phyloP scores from a whole-genome alignment of 2,113 vertebrate genomes.

The Astur gentilis region DNA sequence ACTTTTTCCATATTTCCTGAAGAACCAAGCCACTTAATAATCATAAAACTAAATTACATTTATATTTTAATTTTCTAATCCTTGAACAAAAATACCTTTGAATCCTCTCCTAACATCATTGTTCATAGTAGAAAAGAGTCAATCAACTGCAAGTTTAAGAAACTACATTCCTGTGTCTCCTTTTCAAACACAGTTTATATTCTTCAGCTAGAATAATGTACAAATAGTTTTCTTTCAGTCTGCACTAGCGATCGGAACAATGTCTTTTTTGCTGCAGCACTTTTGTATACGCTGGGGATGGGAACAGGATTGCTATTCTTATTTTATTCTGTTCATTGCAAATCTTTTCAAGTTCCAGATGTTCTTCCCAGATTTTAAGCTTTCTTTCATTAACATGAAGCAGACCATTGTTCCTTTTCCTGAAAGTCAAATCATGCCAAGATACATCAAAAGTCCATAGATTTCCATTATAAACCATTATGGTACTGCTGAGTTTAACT shows the following conservation, averaged over 20 bases:
- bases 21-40: neutral
- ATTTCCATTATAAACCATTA: neutral
- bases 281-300: neutral
- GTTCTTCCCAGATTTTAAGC: neutral
- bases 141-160: neutral
- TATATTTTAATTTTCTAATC: neutral
- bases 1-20: neutral
- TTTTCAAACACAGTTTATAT: neutral
- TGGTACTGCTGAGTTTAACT: neutral
- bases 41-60: neutral
- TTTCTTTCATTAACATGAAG: neutral
- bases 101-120: neutral
- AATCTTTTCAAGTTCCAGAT: neutral
- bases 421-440: neutral
- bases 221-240: neutral
- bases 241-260: fast-evolving
- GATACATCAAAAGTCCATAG: neutral
- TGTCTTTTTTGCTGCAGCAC: neutral
- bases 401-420: neutral
- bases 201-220: neutral
- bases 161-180: neutral
- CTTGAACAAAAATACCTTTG: neutral
- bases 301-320: neutral
- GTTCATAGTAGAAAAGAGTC: neutral
- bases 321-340: neutral